Base-by-base conservation (phyloP, 2,113 vertebrate species). In the Equus przewalskii region DNA sequence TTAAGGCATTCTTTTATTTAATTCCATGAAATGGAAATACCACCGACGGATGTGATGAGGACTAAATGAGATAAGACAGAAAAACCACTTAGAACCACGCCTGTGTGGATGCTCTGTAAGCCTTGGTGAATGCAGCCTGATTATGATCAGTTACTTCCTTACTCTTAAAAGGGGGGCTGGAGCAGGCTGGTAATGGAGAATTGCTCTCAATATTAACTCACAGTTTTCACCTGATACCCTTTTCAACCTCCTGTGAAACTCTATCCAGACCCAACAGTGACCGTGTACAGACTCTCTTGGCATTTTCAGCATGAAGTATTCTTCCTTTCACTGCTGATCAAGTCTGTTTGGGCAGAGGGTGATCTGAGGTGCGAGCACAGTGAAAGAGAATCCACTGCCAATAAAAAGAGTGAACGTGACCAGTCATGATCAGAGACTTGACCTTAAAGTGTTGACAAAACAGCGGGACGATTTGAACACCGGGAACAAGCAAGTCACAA, bases 121-220 rank as follows among this genome's bases (percentile, higher is more conserved):
- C 73, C 73, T 54, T 8, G 0, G 78, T 36, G 89, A 89, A 73
- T 67, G 3, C 4, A 62, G 51, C 49, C 8, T 22, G 89, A 96
- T 96, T 92, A 51, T 60, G 36, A 97, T 97, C 93, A 96, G 73
- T 69, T 62, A 58, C 65, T 95, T 94, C 83, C 83, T 89, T 84
- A 33, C 65, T 76, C 18, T 94, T 65, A 36, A 26, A 72, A 21
- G 33, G 22, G 22, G 81, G 26, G n/a, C 30, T 56, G 72, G 54
- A 88, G 51, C 19, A 62, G 41, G 33, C 46, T 85, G 65, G 54
- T 56, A 62, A 76, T 79, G 78, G 96, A 87, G 85, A 91, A 97
- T 69, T 70, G 15, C 13, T 16, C 76, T 97, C 62, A 46, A 41
- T 56, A 92, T 90, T 87, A 98, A 87, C 36, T 81, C 22, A 26